These are phyloP conservation scores for Lithobates sylvaticus DNA, from an alignment of 2,797 vertebrate species.

Conservation along the genomic window DNA sequence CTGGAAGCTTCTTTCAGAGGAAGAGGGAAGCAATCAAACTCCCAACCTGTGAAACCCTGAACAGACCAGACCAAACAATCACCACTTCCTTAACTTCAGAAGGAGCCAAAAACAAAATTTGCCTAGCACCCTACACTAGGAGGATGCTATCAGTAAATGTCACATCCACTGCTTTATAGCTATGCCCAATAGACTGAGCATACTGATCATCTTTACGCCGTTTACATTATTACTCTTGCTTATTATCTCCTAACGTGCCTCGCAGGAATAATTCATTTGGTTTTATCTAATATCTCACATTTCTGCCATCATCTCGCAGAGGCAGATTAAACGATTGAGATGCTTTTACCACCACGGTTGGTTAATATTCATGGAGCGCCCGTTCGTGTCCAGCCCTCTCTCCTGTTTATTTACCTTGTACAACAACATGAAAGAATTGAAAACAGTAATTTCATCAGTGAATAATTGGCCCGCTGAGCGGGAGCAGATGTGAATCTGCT, in stretches of 20 bases:
- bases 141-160: too few relatives aligned
- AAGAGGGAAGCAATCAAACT: too few relatives aligned
- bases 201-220: too few relatives aligned
- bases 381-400: background rate
- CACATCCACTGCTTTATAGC: too few relatives aligned
- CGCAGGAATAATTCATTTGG: background rate
- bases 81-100: too few relatives aligned
- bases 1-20: too few relatives aligned
- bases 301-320: background rate
- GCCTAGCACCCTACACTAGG: too few relatives aligned
- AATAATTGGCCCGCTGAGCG: background rate
- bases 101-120: too few relatives aligned
- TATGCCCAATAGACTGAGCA: too few relatives aligned
- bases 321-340: constrained; percentile 35
- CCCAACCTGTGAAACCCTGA: too few relatives aligned
- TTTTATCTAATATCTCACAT: background rate
- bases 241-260: background rate
- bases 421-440: constrained; percentile 24
- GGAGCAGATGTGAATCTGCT: constrained; percentile 5
- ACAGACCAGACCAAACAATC: too few relatives aligned
- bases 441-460: background rate
- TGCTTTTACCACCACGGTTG: background rate
- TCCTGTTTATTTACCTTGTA: constrained; percentile 20
- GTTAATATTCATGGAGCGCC: constrained; percentile 30
- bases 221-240: background rate